These are phyloP conservation scores for Rhagium mordax DNA, from an alignment of 2,888 invertebrate species.

Conservation along the genomic window DNA sequence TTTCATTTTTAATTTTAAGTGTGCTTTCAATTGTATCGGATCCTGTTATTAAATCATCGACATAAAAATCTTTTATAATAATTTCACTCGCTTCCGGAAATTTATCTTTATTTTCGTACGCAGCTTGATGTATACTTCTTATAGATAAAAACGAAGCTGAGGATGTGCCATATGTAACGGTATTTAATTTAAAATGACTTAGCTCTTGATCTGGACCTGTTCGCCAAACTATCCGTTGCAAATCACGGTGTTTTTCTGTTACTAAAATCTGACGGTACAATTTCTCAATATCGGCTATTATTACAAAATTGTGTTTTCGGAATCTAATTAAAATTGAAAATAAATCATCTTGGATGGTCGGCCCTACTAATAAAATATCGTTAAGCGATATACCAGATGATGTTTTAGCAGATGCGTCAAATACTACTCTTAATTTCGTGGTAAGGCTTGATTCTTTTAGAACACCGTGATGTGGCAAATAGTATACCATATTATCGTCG, in stretches of 20 bases:
- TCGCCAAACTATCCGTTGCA: neutral
- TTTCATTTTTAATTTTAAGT: too few species aligned
- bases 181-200: neutral
- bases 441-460: neutral
- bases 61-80: neutral
- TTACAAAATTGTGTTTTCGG: neutral
- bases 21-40: too few species aligned
- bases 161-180: neutral
- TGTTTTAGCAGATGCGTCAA: neutral
- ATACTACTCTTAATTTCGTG: neutral
- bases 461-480: neutral
- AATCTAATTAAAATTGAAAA: conserved; percentile 1
- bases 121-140: too few species aligned
- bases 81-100: too few species aligned
- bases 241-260: neutral
- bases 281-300: neutral
- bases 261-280: neutral
- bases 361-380: neutral
- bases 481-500: neutral
- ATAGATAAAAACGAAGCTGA: neutral
- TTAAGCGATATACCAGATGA: neutral
- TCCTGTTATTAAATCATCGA: neutral
- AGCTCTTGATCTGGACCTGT: neutral
- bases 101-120: too few species aligned
- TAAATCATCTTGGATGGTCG: neutral